Conservation (phyloP, 2,797 vertebrate species). For the Sebastes trivittatus region DNA sequence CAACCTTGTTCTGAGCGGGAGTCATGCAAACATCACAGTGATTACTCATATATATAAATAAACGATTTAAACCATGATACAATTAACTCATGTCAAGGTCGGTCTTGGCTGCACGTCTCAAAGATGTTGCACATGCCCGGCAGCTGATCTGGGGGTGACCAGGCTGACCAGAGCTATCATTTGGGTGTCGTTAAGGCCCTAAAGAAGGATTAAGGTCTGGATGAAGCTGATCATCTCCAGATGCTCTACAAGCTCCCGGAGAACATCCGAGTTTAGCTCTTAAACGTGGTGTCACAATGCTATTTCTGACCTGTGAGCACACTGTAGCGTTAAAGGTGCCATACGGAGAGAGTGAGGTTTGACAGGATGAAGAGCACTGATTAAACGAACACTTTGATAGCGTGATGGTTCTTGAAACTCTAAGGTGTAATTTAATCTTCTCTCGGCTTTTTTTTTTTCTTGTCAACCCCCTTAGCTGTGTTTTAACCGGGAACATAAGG, state of each 20-base stretch:
- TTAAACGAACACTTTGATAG: conserved; percentile 22
- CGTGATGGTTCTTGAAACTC: conserved; percentile 5
- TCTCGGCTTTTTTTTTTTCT: conserved; percentile 7
- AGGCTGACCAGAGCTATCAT: conserved; percentile 62
- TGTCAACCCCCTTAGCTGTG: conserved; percentile 17
- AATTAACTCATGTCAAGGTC: neutral
- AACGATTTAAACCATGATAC: neutral
- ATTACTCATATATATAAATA: neutral
- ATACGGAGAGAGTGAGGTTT: neutral
- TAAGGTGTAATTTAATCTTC: conserved; percentile 65
- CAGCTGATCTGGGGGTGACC: conserved; percentile 60
- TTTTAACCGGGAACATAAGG: conserved; percentile 57
- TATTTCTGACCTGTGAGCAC: conserved; percentile 6
- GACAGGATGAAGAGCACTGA: conserved; percentile 19
- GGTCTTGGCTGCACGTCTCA: neutral
- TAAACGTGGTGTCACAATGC: conserved; percentile 4
- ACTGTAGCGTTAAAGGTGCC: neutral
- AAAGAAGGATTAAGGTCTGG: conserved; percentile 46
- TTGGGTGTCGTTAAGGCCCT: conserved; percentile 47
- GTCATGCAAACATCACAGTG: neutral
- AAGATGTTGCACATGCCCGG: conserved; percentile 21
- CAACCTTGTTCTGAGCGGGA: neutral
- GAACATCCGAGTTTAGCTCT: conserved; percentile 35
- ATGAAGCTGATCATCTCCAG: conserved; percentile 71
- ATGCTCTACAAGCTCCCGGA: conserved; percentile 63